Percentiles rank a stretch among this genome's conserved stretches.
phyloP scores from a whole-genome alignment of 2,888 invertebrate species.

The Melolontha melolontha region DNA sequence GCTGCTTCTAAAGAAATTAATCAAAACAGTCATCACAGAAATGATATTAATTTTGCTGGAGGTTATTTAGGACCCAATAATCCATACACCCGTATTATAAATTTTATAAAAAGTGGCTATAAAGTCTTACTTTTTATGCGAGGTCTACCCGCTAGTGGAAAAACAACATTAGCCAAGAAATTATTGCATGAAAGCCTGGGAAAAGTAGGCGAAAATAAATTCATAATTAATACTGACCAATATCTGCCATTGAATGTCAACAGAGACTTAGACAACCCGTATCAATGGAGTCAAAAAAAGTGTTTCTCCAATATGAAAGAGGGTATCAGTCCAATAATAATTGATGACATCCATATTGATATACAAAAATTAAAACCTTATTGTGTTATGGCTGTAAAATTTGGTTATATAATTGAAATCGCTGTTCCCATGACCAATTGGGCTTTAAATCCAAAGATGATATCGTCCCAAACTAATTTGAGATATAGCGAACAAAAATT shows the following conservation, averaged over 20 bases:
- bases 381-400: conserved; percentile 72
- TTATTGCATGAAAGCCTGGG: conserved; percentile 64
- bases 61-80: no score
- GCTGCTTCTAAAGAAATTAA: no score
- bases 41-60: no score
- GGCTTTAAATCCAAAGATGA: conserved; percentile 71
- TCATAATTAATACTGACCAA: conserved; percentile 78
- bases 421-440: conserved; percentile 86
- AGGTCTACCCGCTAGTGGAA: conserved; percentile 89
- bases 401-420: conserved; percentile 82
- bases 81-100: no score
- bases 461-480: conserved; percentile 77
- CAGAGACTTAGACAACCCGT: conserved; percentile 73
- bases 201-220: conserved; percentile 59
- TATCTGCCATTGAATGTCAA: conserved; percentile 65
- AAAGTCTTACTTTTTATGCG: conserved; percentile 81
- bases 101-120: conserved; percentile 62
- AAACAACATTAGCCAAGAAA: conserved; percentile 75
- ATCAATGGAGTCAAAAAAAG: conserved; percentile 76
- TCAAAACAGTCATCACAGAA: no score
- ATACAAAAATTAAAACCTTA: conserved; percentile 90
- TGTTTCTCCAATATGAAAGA: conserved; percentile 70
- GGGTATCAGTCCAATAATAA: conserved; percentile 82
- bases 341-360: conserved; percentile 90
- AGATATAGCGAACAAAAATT: conserved; percentile 69